Conservation (phyloP, 2,113 vertebrate genomes). For the Caloenas nicobarica region DNA sequence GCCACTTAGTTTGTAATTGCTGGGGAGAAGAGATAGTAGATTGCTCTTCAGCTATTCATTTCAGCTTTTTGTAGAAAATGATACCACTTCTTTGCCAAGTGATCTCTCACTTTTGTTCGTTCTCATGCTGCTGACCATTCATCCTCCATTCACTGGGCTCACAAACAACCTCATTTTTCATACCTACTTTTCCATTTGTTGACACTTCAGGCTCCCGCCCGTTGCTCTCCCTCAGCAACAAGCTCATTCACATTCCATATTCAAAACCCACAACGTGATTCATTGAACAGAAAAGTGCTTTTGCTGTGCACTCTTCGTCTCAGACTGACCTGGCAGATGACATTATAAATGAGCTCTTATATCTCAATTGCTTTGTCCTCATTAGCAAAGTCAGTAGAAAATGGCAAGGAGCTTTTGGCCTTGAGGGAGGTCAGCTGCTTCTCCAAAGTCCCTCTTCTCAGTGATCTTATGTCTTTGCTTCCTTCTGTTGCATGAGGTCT, state of each 20-base stretch:
- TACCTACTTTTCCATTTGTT: constrained; percentile 29
- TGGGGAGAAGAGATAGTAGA: background rate
- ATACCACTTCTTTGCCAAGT: background rate
- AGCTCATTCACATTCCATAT: constrained; percentile 53
- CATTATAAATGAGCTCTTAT: constrained; percentile 53
- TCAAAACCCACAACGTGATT: constrained; percentile 50
- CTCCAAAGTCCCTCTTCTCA: background rate
- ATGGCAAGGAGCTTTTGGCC: background rate
- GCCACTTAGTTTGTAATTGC: background rate
- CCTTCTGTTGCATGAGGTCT: background rate
- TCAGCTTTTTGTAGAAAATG: background rate
- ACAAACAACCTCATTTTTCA: constrained; percentile 50
- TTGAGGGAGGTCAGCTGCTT: background rate
- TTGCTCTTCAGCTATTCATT: background rate
- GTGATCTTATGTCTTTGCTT: background rate
- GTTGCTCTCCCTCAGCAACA: constrained; percentile 20
- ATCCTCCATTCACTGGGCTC: constrained; percentile 6
- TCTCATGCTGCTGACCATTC: constrained; percentile 22
- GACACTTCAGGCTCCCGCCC: constrained; percentile 24
- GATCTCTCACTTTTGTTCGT: background rate
- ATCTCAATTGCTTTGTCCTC: constrained; percentile 32
- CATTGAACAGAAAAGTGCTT: constrained; percentile 48
- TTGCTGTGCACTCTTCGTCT: constrained; percentile 31
- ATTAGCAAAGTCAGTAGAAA: constrained; percentile 29
- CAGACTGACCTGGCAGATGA: constrained; percentile 19